Evolutionary conservation across 2,797 vertebrate species (phyloP).

Genomic region (Euthynnus affinis): DNA sequence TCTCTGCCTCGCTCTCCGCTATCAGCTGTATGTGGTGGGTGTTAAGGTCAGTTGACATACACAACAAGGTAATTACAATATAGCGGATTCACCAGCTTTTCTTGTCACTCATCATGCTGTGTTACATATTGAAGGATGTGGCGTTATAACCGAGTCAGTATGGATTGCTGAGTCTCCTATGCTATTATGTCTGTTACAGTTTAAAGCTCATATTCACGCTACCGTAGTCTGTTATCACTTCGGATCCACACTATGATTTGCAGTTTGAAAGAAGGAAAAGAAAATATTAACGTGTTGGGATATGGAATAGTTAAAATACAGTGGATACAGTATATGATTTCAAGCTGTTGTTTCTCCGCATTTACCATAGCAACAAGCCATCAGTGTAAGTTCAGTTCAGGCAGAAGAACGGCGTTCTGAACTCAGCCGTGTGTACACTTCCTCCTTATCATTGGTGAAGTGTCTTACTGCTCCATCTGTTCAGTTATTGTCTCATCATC

Average conservation of each 20-base stretch:
- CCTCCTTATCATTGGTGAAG: constrained; percentile 54
- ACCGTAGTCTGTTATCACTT: neutral
- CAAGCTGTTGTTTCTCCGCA: constrained; percentile 50
- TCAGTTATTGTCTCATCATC: constrained; percentile 67
- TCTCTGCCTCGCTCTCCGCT: constrained; percentile 24
- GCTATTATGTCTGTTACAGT: constrained; percentile 31
- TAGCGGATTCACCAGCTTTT: constrained; percentile 43
- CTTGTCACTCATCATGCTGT: constrained; percentile 46
- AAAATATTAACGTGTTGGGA: neutral
- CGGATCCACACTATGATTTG: neutral
- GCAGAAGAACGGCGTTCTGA: constrained; percentile 47
- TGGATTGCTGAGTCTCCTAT: constrained; percentile 38
- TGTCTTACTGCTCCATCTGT: constrained; percentile 75
- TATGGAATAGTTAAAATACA: constrained; percentile 30
- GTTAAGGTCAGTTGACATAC: constrained; percentile 65
- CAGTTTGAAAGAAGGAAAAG: constrained; percentile 11
- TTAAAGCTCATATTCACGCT: constrained; percentile 4
- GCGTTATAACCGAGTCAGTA: constrained; percentile 27
- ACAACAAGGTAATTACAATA: constrained; percentile 69
- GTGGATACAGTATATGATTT: constrained; percentile 28
- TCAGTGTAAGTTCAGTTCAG: constrained; percentile 55
- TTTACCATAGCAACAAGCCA: constrained; percentile 73
- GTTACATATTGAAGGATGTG: constrained; percentile 38
- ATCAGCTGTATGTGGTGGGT: constrained; percentile 40
- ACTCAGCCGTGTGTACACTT: constrained; percentile 63